phyloP scores from a whole-genome alignment of 2,797 vertebrate genomes.

The Thunnus albacares region DNA sequence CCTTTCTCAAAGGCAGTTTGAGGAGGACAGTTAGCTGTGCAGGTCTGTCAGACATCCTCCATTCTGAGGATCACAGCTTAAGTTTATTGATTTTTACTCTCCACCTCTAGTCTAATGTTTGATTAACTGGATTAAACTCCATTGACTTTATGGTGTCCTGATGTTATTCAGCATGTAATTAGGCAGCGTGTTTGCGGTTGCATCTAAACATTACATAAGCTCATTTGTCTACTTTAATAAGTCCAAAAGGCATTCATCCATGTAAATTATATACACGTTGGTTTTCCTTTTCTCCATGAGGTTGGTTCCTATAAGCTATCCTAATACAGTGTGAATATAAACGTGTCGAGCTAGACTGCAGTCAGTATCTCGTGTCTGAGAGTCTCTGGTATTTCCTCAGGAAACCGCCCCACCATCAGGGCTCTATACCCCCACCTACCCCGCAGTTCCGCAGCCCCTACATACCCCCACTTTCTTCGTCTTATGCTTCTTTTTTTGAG shows the following conservation, averaged over 20 bases:
- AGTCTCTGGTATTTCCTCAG: conserved; percentile 76
- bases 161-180: neutral
- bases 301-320: neutral
- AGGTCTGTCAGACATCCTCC: conserved; percentile 8
- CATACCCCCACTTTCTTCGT: neutral
- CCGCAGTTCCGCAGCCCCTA: neutral
- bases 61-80: neutral
- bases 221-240: neutral
- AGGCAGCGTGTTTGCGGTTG: neutral
- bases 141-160: neutral
- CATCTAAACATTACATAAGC: neutral
- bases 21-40: neutral
- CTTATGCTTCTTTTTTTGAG: conserved; percentile 1
- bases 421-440: conserved; percentile 3
- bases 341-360: conserved; percentile 18
- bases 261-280: neutral
- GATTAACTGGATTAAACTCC: conserved; percentile 43
- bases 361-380: conserved; percentile 38
- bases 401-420: conserved; percentile 55
- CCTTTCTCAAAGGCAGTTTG: neutral
- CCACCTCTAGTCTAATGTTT: conserved; percentile 25
- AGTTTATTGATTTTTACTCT: conserved; percentile 43
- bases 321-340: conserved; percentile 9
- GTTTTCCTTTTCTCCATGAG: neutral
- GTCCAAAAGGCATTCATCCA: neutral